A percentile compares a stretch with the other conserved stretches of the same genome.
These are phyloP conservation scores for Elaphurus davidianus DNA, from an alignment of 2,113 vertebrate species.

Conservation along the genomic window DNA sequence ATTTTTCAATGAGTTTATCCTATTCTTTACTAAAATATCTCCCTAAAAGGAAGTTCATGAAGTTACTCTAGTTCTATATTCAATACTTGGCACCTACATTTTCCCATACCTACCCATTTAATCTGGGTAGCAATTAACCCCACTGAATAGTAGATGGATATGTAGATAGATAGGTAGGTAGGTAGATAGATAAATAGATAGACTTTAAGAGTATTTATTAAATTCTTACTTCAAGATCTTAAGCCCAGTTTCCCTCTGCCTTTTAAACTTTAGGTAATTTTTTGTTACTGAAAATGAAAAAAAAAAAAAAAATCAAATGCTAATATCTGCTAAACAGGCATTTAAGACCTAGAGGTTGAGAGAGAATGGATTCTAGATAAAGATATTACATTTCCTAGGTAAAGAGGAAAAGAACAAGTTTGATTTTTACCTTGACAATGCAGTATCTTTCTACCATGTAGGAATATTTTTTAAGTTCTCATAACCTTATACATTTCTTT, in stretches of 20 bases:
- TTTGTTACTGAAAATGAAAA: not conserved
- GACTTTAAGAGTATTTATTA: not conserved
- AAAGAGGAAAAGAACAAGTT: not conserved
- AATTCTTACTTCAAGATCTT: not conserved
- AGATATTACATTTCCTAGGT: not conserved
- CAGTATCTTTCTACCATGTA: not conserved
- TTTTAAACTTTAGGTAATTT: not conserved
- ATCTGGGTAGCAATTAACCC: not conserved
- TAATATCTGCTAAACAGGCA: not conserved
- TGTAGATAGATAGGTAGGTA: not conserved
- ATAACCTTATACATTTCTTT: not conserved
- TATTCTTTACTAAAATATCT: too few relatives aligned
- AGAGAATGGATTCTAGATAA: not conserved
- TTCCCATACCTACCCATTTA: not conserved
- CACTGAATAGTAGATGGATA: not conserved
- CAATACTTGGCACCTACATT: not conserved
- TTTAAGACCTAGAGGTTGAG: not conserved
- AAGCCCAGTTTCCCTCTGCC: not conserved
- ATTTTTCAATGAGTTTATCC: too few relatives aligned
- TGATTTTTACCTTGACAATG: not conserved
- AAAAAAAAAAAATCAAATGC: not conserved
- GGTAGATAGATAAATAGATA: not conserved
- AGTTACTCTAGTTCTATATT: not conserved
- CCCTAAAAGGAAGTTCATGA: too few relatives aligned
- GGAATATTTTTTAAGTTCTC: not conserved